Evolutionary conservation across 2,888 invertebrate genomes (phyloP), one percentile per base, ranked within the genome.

Genomic region (Protula sp.): DNA sequence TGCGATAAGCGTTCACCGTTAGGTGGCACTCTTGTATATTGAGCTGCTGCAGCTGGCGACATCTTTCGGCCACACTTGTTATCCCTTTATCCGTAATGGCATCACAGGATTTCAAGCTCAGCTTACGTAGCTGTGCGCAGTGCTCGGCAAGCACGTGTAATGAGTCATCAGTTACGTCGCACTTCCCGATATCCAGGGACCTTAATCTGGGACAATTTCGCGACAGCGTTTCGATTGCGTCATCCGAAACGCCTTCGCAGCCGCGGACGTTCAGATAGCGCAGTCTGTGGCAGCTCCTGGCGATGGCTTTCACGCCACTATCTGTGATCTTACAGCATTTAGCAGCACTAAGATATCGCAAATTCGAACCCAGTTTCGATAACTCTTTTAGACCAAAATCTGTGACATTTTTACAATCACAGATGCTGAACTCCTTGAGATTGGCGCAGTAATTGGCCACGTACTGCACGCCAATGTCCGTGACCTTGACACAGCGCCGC

Each of bases 1-100:
- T 92, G 71, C 91, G 84, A 78, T 94, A 94, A 0, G 93, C 93
- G 70, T 93, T 87, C 51, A 91, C 83, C 2, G 93, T 91, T 69
- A 94, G 89, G 62, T 91, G 90, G 64, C 94, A 94, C 80, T 94
- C 94, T 75, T 94, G 93, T 65, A 94, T 93, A 78, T 94, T 94
- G 9, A 94, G 84, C 76, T 94, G 94, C 59, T 92, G 91, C 47
- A 94, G 83, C 0, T 92, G 92, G 48, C 92, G 85, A 74, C 93
- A 93, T 78, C 91, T 91, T 78, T 92, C 92, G 0, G 94, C 92
- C 5, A 94, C 87, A 57, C 89, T 88, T 79, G 92, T 91, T 38
- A 91, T 86, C 0, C 94, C 94, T 58, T 89, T 86, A 79, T 94
- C 94, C 1, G 92, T 92, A 30, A 94, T 87, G 72, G 92, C 86